A percentile compares a stretch with the other conserved stretches of the same genome.
Conservation (phyloP, 1,140 invertebrate genomes). For the Aleiodes sp. region DNA sequence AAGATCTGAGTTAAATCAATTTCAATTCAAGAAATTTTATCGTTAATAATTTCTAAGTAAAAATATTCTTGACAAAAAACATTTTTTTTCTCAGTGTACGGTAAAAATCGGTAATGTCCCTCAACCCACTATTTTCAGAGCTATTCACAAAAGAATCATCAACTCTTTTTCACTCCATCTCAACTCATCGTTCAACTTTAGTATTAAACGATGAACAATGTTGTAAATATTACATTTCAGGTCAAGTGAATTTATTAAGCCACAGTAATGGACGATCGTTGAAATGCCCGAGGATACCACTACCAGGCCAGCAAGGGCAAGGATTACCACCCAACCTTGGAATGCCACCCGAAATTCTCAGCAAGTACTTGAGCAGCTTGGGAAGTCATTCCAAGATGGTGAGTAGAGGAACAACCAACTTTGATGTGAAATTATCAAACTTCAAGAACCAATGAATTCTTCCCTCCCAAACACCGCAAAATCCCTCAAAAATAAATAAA, state of each 20-base stretch:
- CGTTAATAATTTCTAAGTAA: too few relatives aligned
- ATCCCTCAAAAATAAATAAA: not conserved
- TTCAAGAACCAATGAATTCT: constrained; percentile 20
- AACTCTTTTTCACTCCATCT: too few relatives aligned
- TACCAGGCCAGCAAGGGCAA: not conserved
- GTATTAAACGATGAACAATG: too few relatives aligned
- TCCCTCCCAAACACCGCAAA: not conserved
- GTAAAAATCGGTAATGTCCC: too few relatives aligned
- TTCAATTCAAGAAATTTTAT: too few relatives aligned
- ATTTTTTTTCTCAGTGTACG: too few relatives aligned
- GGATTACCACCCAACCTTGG: constrained; percentile 34
- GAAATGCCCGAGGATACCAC: constrained; percentile 19
- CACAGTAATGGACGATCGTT: not conserved
- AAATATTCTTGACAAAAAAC: too few relatives aligned
- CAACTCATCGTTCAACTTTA: too few relatives aligned
- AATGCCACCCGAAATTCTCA: constrained; percentile 55
- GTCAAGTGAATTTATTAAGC: not conserved
- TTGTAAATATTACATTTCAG: not conserved
- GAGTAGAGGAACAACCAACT: constrained; percentile 45
- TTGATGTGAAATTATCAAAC: constrained; percentile 10
- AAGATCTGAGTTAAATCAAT: too few relatives aligned
- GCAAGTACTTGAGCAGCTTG: constrained; percentile 50
- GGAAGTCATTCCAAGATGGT: constrained; percentile 50
- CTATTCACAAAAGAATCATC: too few relatives aligned
- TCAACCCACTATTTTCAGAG: too few relatives aligned